A percentile compares a stretch with the other conserved stretches of the same genome.
These are phyloP conservation scores for Rhadinocentrus ornatus DNA, from an alignment of 2,797 vertebrate species.

Conservation along the genomic window DNA sequence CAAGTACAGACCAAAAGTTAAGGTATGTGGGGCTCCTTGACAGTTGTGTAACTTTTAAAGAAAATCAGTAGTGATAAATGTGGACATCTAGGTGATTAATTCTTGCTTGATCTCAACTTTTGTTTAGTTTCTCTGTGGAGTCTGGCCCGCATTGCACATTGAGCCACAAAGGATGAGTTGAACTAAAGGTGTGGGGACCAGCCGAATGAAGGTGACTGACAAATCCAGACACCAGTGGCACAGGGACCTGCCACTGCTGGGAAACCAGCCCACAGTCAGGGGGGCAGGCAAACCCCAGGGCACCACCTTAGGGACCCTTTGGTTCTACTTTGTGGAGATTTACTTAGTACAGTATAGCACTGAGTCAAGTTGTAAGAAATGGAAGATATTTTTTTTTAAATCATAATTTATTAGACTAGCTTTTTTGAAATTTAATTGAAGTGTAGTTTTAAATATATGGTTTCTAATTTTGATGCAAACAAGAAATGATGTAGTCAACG, in stretches of 20 bases:
- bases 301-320: slow-evolving; percentile 34
- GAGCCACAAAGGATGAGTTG: slow-evolving; percentile 90
- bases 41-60: not conserved
- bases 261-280: slow-evolving; percentile 42
- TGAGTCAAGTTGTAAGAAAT: slow-evolving; percentile 56
- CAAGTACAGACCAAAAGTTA: slow-evolving; percentile 94
- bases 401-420: slow-evolving; percentile 58
- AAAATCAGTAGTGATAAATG: not conserved
- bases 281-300: slow-evolving; percentile 29
- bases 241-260: slow-evolving; percentile 51
- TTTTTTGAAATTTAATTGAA: slow-evolving; percentile 47
- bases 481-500: slow-evolving; percentile 8
- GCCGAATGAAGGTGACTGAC: slow-evolving; percentile 60
- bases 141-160: slow-evolving; percentile 93
- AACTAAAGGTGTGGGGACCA: slow-evolving; percentile 54
- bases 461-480: slow-evolving; percentile 26
- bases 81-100: not conserved
- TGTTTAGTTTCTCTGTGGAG: slow-evolving; percentile 90
- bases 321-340: slow-evolving; percentile 55
- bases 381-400: slow-evolving; percentile 42
- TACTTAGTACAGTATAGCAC: slow-evolving; percentile 61
- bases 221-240: slow-evolving; percentile 46
- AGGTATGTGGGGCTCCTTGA: slow-evolving; percentile 78
- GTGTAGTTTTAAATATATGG: slow-evolving; percentile 36
- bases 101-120: not conserved